phyloP scores from a whole-genome alignment of 2,797 vertebrate genomes.

The Austrolebias charrua region DNA sequence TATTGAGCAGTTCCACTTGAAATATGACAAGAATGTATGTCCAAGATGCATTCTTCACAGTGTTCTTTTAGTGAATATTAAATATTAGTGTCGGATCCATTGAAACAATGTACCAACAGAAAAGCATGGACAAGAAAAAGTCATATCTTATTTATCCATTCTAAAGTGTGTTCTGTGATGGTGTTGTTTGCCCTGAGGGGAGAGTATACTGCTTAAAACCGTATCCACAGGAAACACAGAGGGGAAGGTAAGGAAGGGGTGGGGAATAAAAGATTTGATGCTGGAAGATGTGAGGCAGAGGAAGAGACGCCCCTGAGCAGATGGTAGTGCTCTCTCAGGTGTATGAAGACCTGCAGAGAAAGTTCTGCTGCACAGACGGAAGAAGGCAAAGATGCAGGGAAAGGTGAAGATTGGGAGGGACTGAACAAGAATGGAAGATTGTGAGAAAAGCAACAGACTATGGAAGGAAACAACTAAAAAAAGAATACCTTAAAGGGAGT shows the following conservation, averaged over 20 bases:
- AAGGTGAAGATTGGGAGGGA: constrained; percentile 50
- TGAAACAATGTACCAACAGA: background rate
- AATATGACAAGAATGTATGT: background rate
- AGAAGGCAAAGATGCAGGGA: constrained; percentile 47
- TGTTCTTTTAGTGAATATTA: background rate
- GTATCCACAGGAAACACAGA: constrained; percentile 22
- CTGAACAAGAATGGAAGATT: constrained; percentile 27
- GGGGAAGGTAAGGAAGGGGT: constrained; percentile 5
- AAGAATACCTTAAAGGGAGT: constrained; percentile 12
- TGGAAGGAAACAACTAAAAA: constrained; percentile 17
- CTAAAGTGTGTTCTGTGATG: constrained; percentile 3
- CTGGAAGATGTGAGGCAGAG: constrained; percentile 37
- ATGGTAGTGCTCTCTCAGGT: constrained; percentile 66
- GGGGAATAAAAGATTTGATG: constrained; percentile 19
- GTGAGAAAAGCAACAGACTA: constrained; percentile 22
- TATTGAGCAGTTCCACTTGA: background rate
- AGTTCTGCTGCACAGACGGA: constrained; percentile 63
- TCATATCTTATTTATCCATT: background rate
- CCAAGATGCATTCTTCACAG: background rate
- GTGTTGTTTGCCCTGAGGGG: constrained; percentile 12
- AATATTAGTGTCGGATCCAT: background rate
- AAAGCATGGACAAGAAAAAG: background rate
- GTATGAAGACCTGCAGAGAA: constrained; percentile 63
- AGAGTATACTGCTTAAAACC: constrained; percentile 25
- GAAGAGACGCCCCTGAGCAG: constrained; percentile 52